phyloP scores from a whole-genome alignment of 2,113 vertebrate species.

The Polypterus senegalus region DNA sequence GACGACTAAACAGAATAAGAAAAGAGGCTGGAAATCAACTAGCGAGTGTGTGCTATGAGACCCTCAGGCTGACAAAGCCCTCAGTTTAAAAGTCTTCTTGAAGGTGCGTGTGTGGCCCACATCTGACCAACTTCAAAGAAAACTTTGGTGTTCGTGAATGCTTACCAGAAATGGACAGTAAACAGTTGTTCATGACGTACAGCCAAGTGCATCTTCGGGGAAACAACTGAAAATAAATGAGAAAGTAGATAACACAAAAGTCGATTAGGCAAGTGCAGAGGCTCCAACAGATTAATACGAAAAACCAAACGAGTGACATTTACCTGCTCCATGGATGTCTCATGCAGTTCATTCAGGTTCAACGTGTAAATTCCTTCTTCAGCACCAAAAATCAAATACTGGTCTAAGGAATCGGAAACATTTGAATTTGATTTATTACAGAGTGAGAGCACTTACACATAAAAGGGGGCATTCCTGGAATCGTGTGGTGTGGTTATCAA shows the following conservation, averaged over 20 bases:
- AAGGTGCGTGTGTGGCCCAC: too few species aligned
- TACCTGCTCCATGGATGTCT: conserved; percentile 97
- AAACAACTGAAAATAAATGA: conserved; percentile 61
- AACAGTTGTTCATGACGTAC: conserved; percentile 96
- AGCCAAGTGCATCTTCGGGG: conserved; percentile 91
- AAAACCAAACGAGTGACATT: conserved; percentile 1
- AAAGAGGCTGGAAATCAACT: too few species aligned
- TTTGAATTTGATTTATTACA: not conserved
- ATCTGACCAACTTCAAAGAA: too few species aligned
- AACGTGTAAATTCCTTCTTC: conserved; percentile 97
- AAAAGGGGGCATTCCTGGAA: too few species aligned
- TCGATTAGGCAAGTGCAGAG: not conserved
- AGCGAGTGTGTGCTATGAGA: too few species aligned
- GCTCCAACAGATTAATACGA: not conserved
- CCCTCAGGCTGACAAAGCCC: too few species aligned
- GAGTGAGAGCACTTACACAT: too few species aligned
- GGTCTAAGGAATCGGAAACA: conserved; percentile 56
- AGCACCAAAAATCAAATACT: conserved; percentile 95
- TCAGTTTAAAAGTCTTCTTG: too few species aligned
- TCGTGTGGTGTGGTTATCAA: too few species aligned
- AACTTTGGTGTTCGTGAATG: conserved; percentile 9
- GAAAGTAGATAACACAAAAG: not conserved
- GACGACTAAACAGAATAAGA: too few species aligned
- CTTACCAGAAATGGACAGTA: conserved; percentile 94
- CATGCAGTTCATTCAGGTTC: conserved; percentile 94